A percentile compares a stretch with the other conserved stretches of the same genome.
Evolutionary conservation across 2,113 vertebrate species (phyloP).

Genomic region (Neolamprologus brichardi): DNA sequence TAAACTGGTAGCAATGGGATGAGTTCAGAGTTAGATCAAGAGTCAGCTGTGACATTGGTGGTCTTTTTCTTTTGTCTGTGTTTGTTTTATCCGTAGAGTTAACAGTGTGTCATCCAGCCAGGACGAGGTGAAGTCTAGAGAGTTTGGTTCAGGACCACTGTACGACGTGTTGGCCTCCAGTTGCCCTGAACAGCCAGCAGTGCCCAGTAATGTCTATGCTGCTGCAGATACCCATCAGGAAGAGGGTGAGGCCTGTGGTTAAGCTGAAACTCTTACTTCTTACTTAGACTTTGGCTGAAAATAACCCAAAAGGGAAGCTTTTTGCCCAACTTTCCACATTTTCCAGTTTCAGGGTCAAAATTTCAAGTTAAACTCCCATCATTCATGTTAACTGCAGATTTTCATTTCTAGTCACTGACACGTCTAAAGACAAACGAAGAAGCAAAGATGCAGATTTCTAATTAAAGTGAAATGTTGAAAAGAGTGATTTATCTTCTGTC

Average conservation of each 20-base stretch:
- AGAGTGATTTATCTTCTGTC: not conserved
- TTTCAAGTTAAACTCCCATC: not conserved
- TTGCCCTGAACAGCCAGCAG: constrained; percentile 83
- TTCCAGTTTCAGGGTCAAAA: not conserved
- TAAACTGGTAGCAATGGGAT: not conserved
- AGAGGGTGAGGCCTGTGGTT: constrained; percentile 55
- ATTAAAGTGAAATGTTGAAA: not conserved
- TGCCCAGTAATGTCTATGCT: constrained; percentile 87
- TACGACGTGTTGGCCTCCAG: constrained; percentile 84
- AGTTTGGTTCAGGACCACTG: constrained; percentile 80
- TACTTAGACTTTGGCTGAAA: not conserved
- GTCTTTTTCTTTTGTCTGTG: not conserved
- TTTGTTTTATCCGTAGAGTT: constrained; percentile 73
- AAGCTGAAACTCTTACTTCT: not conserved
- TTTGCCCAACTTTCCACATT: not conserved
- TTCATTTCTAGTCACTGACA: not conserved
- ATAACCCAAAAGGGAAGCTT: not conserved
- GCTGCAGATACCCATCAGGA: constrained; percentile 64
- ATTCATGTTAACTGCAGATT: not conserved
- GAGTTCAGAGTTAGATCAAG: not conserved
- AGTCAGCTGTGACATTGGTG: not conserved
- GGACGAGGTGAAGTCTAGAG: constrained; percentile 92
- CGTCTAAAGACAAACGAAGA: not conserved
- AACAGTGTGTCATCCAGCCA: constrained; percentile 89
- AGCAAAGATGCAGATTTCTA: not conserved